Evolutionary conservation across 2,888 invertebrate genomes (phyloP), one percentile per base, ranked within the genome.

Genomic region (Parnassius glacialis): DNA sequence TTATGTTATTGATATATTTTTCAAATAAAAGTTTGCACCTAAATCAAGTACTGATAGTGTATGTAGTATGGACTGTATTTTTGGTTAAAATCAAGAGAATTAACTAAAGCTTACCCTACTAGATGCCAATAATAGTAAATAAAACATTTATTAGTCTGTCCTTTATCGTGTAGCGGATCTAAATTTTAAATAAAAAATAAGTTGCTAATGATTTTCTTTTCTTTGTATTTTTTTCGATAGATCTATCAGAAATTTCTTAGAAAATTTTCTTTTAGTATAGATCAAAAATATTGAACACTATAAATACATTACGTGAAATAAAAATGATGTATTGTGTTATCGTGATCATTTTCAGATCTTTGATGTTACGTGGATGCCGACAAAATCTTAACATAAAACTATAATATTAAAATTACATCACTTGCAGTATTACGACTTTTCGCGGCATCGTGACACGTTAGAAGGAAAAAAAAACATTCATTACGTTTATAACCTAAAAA

Each of bases 361-460:
- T 16, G 70, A 74, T 77, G 74, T 71, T 76, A 77, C 81, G 76
- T 34, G 34, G 34, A 7, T 74, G 70, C 75, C 74, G 79, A 82
- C 84, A 84, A 85, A 85, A 83, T 81, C 84, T 84, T 73, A 77
- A 80, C n/a, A 87, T 44, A 53, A 53, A 13, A 12, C 48, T 13
- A 53, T 12, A 42, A 52, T 20, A 41, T n/a, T 51, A 53, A 11
- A 87, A 87, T 87, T 85, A 85, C 87, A 86, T 86, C 80, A 85
- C 71, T 72, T 68, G 66, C 69, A 71, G 70, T 69, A 66, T 70
- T 68, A 70, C 68, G 68, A 76, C 72, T 75, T 74, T 68, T 68
- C 71, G 70, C 78, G 76, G 74, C 74, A 68, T 71, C 68, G 74
- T 71, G 71, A 73, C 66, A 64, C 64, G 65, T 69, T 70, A 74